phyloP scores from a whole-genome alignment of 2,797 vertebrate genomes.

The Tamandua tetradactyla region DNA sequence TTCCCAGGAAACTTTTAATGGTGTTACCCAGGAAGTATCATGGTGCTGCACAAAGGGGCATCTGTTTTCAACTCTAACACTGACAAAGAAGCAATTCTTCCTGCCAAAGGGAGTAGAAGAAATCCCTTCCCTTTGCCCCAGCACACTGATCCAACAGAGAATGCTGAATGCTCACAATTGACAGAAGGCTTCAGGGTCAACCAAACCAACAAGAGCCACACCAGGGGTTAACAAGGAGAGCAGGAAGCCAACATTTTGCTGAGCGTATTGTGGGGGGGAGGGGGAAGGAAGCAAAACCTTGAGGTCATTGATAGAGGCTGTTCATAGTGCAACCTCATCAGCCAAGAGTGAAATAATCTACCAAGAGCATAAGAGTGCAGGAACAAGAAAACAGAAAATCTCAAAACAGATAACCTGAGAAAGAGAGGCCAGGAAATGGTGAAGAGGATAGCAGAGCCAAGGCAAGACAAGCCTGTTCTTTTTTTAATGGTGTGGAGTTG shows the following conservation, averaged over 20 bases:
- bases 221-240: slow-evolving; percentile 67
- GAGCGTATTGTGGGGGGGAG: slow-evolving; percentile 32
- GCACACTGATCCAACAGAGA: slow-evolving; percentile 50
- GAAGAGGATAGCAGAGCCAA: neutral
- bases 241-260: slow-evolving; percentile 58
- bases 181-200: slow-evolving; percentile 59
- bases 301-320: slow-evolving; percentile 24
- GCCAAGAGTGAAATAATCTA: slow-evolving; percentile 20
- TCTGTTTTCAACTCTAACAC: slow-evolving; percentile 74
- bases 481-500: neutral
- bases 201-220: slow-evolving; percentile 63
- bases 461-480: neutral
- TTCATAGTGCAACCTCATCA: slow-evolving; percentile 13
- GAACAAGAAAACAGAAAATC: neutral
- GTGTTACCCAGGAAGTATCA: slow-evolving; percentile 72
- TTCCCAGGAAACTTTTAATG: slow-evolving; percentile 65
- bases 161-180: slow-evolving; percentile 27
- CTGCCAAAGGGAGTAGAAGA: slow-evolving; percentile 72
- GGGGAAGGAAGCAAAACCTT: slow-evolving; percentile 14
- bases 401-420: slow-evolving; percentile 31
- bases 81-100: slow-evolving; percentile 76
- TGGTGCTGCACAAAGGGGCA: slow-evolving; percentile 72
- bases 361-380: slow-evolving; percentile 1
- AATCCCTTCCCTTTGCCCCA: slow-evolving; percentile 72
- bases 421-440: neutral